Base-by-base conservation (phyloP, 2,888 invertebrate genomes). In the Drosophila peninsularis region DNA sequence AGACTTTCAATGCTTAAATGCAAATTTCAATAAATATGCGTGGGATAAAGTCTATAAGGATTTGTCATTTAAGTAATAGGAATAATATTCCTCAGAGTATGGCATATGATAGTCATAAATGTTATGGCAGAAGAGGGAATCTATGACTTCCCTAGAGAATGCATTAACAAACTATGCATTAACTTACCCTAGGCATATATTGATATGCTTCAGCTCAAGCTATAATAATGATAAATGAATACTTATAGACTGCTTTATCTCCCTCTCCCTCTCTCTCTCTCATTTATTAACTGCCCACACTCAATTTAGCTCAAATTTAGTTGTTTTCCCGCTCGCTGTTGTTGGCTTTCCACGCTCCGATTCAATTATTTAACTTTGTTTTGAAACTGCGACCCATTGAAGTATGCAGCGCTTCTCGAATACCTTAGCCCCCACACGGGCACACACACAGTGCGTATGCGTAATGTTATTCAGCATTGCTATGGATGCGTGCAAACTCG, bases 391-490 rank as follows among this genome's bases (percentile, higher is more conserved):
- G 27, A 39, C 47, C 39, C 44, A 41, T 24, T n/a, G 30, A 54
- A 62, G 56, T 53, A 41, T 67, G 44, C 61, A 60, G 47, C 42
- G 21, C 37, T 24, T 55, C 36, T 36, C 30, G 4, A 54, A 9
- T 44, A 32, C 44, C 24, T 53, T 11, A 53, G 7, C 30, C 21
- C 34, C 32, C 39, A 13, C 53, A 17, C 36, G 4, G 3, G 4
- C 34, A 52, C 41, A 13, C 56, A 34, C 37, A 68, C 57, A 45
- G 19, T 56, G 42, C 71, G 71, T 72, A 72, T 66, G 24, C 74
- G 52, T 36, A 47, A 73, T 71, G 11, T 11, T 17, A 19, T 42
- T 27, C n/a, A 27, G 62, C 49, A 42, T 42, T 32, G 44, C 14
- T 30, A 6, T 61, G 61, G 30, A 27, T 34, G 21, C 19, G 13